Evolutionary conservation across 2,797 vertebrate species (phyloP), one percentile per base, ranked within the genome.

Genomic region (Rousettus madagascariensis): DNA sequence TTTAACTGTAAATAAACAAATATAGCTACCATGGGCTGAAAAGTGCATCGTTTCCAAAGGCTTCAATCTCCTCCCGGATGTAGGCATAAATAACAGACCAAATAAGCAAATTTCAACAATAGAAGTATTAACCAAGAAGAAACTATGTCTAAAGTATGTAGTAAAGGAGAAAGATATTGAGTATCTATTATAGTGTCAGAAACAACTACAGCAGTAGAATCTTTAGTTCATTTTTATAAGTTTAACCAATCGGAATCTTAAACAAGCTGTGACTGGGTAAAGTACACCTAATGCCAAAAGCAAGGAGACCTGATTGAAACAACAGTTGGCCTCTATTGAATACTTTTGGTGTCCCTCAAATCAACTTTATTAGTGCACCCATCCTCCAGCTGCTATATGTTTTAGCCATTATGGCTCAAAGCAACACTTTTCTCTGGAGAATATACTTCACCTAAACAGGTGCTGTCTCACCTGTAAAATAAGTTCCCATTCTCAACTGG

Each of bases 291-390:
- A 49, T n/a, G 12, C 65, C 22, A n/a, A 11, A 8, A 68, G 11
- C 7, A 43, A 74, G 33, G 22, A 41, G 17, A 59, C 13, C 10
- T 80, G 17, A 28, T 8, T 30, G 24, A 51, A 61, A 75, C 9
- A 51, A 53, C 3, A 2, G 24, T 46, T 20, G 12, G 1, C 20
- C 1, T 46, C 2, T 11, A 13, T 9, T 36, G 19, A 30, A 22
- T 36, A 3, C 7, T 46, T 4, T 28, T 78, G 2, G 2, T 65
- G 12, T 24, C 3, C 24, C 33, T 13, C 36, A 33, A 65, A 17
- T 69, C 8, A 20, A 11, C 16, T 28, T 65, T 75, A 63, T 33
- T 30, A 78, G 30, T 28, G 20, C 3, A 33, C 43, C 16, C 26
- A 33, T 41, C 59, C 6, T 68, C 8, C 28, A 22, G 8, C 2